These are phyloP conservation scores for Oncorhynchus mykiss DNA, from an alignment of 2,113 vertebrate genomes.

Conservation along the genomic window DNA sequence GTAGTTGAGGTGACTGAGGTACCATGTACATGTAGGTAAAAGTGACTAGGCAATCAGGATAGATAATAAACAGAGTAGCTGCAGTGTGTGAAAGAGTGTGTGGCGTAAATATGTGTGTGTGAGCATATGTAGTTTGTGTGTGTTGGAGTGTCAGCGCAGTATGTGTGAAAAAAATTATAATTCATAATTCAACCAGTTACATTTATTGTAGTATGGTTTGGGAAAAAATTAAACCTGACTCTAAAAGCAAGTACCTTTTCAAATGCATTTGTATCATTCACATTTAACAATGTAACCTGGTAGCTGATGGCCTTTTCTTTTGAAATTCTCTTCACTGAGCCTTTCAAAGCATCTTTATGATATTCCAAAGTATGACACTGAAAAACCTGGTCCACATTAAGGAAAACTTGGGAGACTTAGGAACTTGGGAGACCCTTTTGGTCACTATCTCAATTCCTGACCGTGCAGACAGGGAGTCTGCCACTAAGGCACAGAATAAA, in stretches of 20 bases:
- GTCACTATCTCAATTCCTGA: background rate
- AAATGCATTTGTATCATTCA: background rate
- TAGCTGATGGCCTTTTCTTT: background rate
- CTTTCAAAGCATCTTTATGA: background rate
- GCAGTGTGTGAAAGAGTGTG: too few species aligned
- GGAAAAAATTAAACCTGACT: background rate
- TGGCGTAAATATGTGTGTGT: too few species aligned
- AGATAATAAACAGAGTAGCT: too few species aligned
- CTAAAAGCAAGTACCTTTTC: background rate
- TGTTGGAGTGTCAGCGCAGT: too few species aligned
- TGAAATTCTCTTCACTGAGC: background rate
- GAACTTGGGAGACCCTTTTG: background rate
- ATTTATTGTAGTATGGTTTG: too few species aligned
- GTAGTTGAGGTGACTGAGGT: too few species aligned
- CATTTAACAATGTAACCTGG: background rate
- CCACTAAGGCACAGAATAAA: background rate
- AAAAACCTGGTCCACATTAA: background rate
- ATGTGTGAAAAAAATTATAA: constrained; percentile 7
- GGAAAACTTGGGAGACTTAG: background rate
- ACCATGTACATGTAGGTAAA: too few species aligned
- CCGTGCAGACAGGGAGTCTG: background rate
- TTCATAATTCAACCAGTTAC: background rate
- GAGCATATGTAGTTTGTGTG: too few species aligned
- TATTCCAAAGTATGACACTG: constrained; percentile 13
- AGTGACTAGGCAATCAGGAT: too few species aligned